Evolutionary conservation across 1,140 invertebrate genomes (phyloP).

Genomic region (Caerostris extrusa): DNA sequence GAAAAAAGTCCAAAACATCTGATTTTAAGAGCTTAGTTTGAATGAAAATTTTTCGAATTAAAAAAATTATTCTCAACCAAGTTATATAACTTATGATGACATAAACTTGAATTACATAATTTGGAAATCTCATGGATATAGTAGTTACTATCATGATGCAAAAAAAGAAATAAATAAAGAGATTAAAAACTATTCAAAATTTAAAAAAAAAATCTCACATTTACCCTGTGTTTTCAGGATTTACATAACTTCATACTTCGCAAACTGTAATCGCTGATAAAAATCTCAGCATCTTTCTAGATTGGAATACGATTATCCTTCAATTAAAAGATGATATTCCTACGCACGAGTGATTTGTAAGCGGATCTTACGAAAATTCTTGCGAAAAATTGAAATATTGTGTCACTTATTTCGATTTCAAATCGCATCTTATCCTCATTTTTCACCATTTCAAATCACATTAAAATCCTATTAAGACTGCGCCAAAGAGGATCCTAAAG

Average conservation of each 20-base stretch:
- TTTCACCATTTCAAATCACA: background rate
- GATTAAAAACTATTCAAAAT: no score
- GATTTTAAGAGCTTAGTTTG: no score
- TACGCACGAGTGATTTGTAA: background rate
- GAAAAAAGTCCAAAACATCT: no score
- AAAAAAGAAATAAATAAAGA: no score
- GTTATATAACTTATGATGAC: no score
- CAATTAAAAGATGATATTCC: background rate
- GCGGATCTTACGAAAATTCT: background rate
- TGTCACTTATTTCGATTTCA: background rate
- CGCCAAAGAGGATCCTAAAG: background rate
- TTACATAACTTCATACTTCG: background rate
- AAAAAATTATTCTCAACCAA: no score
- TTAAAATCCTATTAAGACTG: conserved; percentile 15
- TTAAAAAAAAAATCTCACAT: background rate
- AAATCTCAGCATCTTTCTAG: background rate
- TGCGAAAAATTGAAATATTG: background rate
- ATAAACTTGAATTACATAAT: no score
- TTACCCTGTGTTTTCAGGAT: background rate
- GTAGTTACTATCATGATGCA: no score
- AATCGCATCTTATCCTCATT: conserved; percentile 7
- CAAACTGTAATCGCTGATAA: background rate
- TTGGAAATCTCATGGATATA: no score
- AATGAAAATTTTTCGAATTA: no score
- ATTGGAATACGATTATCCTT: conserved; percentile 1